Conservation (phyloP, 2,797 vertebrate species). For the Sebastes alutus region DNA sequence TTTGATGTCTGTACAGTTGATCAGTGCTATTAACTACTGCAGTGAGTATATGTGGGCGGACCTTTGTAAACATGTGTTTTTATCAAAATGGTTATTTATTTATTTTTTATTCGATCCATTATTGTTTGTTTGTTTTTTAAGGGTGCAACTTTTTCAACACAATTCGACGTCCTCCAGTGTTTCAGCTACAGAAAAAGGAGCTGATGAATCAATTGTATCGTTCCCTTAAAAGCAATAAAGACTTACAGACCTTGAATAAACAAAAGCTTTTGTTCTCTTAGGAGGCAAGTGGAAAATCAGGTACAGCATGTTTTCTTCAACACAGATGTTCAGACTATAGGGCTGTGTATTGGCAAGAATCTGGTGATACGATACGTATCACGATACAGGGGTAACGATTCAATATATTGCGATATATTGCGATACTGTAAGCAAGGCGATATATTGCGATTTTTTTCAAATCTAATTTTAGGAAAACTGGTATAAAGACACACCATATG, state of each 20-base stretch:
- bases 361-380: no score
- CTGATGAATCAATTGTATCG: not conserved
- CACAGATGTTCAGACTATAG: no score
- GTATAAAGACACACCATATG: no score
- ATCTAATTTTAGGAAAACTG: no score
- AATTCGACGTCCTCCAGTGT: not conserved
- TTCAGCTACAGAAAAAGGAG: not conserved
- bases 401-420: no score
- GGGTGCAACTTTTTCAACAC: not conserved
- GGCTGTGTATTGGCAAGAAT: no score
- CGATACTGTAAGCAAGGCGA: no score
- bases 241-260: constrained; percentile 2
- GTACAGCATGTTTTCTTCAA: not conserved
- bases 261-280: not conserved
- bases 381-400: no score
- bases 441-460: no score
- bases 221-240: not conserved
- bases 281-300: not conserved
- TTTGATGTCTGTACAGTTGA: constrained; percentile 20
- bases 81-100: not conserved
- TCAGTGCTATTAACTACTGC: constrained; percentile 30
- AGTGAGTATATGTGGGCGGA: constrained; percentile 20
- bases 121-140: not conserved
- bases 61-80: constrained; percentile 16
- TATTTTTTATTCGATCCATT: not conserved